Conservation (phyloP, 2,888 invertebrate species). For the Nycteola revayana region DNA sequence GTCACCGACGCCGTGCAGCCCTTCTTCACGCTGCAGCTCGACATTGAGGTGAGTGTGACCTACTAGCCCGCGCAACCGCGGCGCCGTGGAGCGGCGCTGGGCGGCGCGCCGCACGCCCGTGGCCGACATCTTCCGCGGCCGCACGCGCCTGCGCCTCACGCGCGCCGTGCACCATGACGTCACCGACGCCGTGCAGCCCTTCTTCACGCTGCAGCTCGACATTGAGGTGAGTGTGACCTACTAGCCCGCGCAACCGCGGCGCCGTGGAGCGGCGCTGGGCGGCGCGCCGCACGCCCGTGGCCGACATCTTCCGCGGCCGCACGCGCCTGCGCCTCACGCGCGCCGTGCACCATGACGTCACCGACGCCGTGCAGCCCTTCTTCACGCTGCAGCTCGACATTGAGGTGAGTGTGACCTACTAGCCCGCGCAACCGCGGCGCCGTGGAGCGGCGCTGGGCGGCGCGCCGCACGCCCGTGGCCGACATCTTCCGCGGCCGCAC, state of each 20-base stretch:
- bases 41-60: constrained; percentile 89
- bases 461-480: constrained; percentile 90
- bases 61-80: constrained; percentile 89
- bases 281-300: constrained; percentile 88
- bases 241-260: constrained; percentile 90
- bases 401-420: too few relatives aligned
- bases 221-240: constrained; percentile 87
- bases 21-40: constrained; percentile 96
- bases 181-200: constrained; percentile 96
- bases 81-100: constrained; percentile 92
- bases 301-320: too few relatives aligned
- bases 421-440: constrained; percentile 93
- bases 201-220: constrained; percentile 96
- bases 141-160: constrained; percentile 91
- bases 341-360: too few relatives aligned
- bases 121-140: constrained; percentile 96
- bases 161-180: constrained; percentile 85
- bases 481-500: too few relatives aligned
- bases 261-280: constrained; percentile 92
- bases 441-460: constrained; percentile 90
- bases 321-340: too few relatives aligned
- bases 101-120: constrained; percentile 88
- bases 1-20: constrained; percentile 96
- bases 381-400: constrained; percentile 97
- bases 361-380: constrained; percentile 97